These are phyloP conservation scores for Calliopsis andreniformis DNA, from an alignment of 1,140 invertebrate species.

Conservation along the genomic window DNA sequence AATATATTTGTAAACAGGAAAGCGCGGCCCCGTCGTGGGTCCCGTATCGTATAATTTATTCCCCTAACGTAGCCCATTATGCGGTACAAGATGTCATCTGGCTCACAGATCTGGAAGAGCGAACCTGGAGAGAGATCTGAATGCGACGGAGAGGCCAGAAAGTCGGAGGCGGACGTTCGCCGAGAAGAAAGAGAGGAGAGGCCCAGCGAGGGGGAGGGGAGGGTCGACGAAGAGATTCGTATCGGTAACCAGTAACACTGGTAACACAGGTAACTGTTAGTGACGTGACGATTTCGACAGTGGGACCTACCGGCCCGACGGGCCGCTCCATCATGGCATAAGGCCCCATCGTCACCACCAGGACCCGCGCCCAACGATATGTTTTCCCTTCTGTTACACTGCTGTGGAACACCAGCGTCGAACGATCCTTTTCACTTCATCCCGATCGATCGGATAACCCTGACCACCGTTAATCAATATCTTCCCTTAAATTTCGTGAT, in stretches of 20 bases:
- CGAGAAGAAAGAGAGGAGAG: constrained; percentile 20
- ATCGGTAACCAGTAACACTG: constrained; percentile 68
- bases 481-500: constrained; percentile 3
- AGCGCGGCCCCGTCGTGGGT: neutral
- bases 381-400: constrained; percentile 47
- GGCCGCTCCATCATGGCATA: constrained; percentile 55
- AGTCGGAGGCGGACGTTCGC: constrained; percentile 33
- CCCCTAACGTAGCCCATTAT: constrained; percentile 66
- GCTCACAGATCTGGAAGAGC: constrained; percentile 58
- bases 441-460: constrained; percentile 35
- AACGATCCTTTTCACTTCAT: constrained; percentile 38
- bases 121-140: constrained; percentile 41
- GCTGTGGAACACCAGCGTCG: constrained; percentile 21
- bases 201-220: neutral
- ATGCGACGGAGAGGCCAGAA: constrained; percentile 37
- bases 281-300: constrained; percentile 69
- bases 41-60: constrained; percentile 63
- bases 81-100: constrained; percentile 65
- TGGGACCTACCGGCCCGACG: constrained; percentile 58
- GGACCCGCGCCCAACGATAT: constrained; percentile 37
- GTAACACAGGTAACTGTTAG: constrained; percentile 70
- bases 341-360: constrained; percentile 61
- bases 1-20: constrained; percentile 65
- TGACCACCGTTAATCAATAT: constrained; percentile 39
- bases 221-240: constrained; percentile 58